Evolutionary conservation across 1,140 invertebrate species (phyloP), one percentile per base, ranked within the genome.

Genomic region (Zaprionus tsacasi): DNA sequence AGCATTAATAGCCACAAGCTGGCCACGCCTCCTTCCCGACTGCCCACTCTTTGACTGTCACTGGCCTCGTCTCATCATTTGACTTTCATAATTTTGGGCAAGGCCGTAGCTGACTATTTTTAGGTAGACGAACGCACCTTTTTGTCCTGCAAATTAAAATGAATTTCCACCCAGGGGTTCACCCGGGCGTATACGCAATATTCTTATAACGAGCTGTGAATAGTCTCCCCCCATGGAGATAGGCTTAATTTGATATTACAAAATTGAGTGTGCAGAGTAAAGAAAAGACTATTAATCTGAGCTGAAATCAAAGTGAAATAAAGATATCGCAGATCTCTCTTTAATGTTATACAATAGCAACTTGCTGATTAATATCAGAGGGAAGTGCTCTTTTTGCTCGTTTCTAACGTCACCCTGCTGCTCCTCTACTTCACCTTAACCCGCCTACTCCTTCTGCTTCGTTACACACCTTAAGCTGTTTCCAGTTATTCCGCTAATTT

Each of bases 191-290:
- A 88, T 87, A 75, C 83, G 68, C 82, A 74, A 74, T 87, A 75
- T 87, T 77, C 66, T 63, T 70, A 73, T 64, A 87, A 88, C 87
- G 77, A 82, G 64, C 85, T 87, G 85, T 83, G 73, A 87, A 87
- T 74, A 17, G 48, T 70, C 21, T 21, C 1, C 21, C 2, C 50
- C 57, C 52, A 43, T 52, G 56, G 35, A 50, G 17, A 30, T 52
- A 43, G 58, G 79, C 73, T 72, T 60, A 83, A 89, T 83, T 83
- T 80, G 70, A 68, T 78, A 78, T 78, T 83, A 78, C 67, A 75
- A 88, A 72, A 75, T 78, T 80, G 67, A 70, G 66, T 55, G 48
- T 59, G n/a, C 35, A 15, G n/a, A 17, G 17, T 36, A 35, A 21
- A 11, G 15, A 60, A 43, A 11, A 40, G 40, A 15, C n/a, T 48